Conservation (phyloP, 2,113 vertebrate genomes). For the Rhabdomys dilectus region DNA sequence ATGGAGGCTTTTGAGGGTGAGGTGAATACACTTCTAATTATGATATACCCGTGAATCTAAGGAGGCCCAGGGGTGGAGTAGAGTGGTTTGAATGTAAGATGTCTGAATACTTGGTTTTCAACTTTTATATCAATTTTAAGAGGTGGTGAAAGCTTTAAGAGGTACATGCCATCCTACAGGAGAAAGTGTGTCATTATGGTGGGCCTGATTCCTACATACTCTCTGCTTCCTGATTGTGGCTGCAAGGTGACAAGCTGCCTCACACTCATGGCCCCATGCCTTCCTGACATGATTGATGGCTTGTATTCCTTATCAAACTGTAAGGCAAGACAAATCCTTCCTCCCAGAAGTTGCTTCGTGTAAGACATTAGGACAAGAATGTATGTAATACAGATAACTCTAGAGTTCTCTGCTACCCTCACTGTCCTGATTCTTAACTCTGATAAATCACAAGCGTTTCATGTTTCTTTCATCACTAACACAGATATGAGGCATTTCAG, state of each 20-base stretch:
- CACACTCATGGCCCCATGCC: not conserved
- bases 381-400: not conserved
- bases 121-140: no score
- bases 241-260: not conserved
- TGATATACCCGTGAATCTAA: no score
- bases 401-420: not conserved
- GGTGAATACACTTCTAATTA: not conserved
- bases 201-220: no score
- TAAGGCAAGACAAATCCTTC: not conserved
- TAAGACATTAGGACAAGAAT: not conserved
- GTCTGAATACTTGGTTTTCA: not conserved
- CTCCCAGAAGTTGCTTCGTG: not conserved
- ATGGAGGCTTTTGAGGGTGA: not conserved
- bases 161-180: not conserved
- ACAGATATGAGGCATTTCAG: not conserved
- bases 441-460: not conserved
- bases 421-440: not conserved
- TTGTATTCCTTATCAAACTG: not conserved
- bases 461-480: not conserved
- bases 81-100: not conserved
- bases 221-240: not conserved
- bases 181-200: not conserved
- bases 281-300: no score
- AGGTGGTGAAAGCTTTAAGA: not conserved
- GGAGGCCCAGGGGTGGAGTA: not conserved